Evolutionary conservation across 37 sponge, comb jelly and placozoan species (phyloP).

Genomic region (Cliona cf. orientalis): DNA sequence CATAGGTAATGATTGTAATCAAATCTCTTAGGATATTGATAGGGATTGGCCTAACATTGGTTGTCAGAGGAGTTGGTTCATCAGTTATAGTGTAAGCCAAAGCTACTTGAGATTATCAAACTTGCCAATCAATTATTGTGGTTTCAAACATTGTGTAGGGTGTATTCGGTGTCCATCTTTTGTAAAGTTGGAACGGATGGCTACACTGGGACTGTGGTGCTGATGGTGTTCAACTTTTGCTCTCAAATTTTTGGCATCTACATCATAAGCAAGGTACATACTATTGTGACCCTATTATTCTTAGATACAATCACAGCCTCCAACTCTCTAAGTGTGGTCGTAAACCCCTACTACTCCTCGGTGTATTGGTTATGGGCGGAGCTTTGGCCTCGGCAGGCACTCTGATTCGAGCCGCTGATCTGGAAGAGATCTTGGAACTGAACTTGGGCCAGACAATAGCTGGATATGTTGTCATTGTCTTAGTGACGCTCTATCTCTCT

Average conservation of each 20-base stretch:
- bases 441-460: too few species aligned
- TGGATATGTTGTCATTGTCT: too few species aligned
- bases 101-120: too few species aligned
- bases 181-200: conserved; percentile 36
- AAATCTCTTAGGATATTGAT: conserved; percentile 52
- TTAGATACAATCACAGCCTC: too few species aligned
- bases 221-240: conserved; percentile 73
- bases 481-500: too few species aligned
- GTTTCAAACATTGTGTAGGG: conserved; percentile 51
- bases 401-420: conserved; percentile 24
- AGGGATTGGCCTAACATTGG: conserved; percentile 50
- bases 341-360: conserved; percentile 62
- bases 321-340: conserved; percentile 65
- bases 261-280: conserved; percentile 69
- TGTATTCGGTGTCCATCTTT: conserved; percentile 76
- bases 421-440: too few species aligned
- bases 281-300: too few species aligned
- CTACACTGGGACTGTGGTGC: conserved; percentile 61
- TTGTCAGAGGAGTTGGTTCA: too few species aligned
- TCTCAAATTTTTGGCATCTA: conserved; percentile 51
- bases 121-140: too few species aligned
- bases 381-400: conserved; percentile 39
- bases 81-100: too few species aligned
- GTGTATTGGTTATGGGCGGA: conserved; percentile 62
- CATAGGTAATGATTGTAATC: conserved; percentile 4